These are phyloP conservation scores for Corydoras sp. DNA, from an alignment of 2,113 vertebrate species.

Conservation along the genomic window DNA sequence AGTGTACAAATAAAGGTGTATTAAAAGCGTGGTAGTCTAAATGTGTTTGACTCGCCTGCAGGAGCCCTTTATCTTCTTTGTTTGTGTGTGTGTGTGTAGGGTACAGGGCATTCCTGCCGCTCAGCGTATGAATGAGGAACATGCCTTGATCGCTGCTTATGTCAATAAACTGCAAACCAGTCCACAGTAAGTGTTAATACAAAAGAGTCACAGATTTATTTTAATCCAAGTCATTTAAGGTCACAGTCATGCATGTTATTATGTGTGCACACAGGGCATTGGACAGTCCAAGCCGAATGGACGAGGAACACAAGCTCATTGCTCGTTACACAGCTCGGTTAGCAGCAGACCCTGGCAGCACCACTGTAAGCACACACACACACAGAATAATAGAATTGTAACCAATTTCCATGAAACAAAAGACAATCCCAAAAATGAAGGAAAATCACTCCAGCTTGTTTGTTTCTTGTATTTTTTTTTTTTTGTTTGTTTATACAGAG, in stretches of 20 bases:
- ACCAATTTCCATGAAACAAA: too few species aligned
- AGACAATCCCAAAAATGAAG: too few species aligned
- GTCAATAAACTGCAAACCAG: constrained; percentile 67
- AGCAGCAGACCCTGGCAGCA: constrained; percentile 75
- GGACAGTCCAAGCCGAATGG: constrained; percentile 78
- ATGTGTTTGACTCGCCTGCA: too few species aligned
- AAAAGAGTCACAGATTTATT: neutral
- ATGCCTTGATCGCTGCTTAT: constrained; percentile 69
- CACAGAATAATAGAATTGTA: neutral
- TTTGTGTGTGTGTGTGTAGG: constrained; percentile 32
- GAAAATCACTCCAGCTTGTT: too few species aligned
- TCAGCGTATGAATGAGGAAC: constrained; percentile 67
- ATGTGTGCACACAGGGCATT: constrained; percentile 59
- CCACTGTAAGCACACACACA: constrained; percentile 66
- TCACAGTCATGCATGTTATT: constrained; percentile 16
- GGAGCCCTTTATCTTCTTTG: too few species aligned
- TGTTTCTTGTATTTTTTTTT: too few species aligned
- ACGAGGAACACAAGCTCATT: constrained; percentile 91
- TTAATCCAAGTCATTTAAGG: too few species aligned
- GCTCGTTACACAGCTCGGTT: constrained; percentile 85
- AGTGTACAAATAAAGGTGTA: too few species aligned
- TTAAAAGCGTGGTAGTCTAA: too few species aligned
- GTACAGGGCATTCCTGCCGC: constrained; percentile 54
- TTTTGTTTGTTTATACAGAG: too few species aligned
- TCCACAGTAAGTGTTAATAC: constrained; percentile 49